Percentiles rank a stretch among this genome's conserved stretches.
Conservation (phyloP, 1,140 invertebrate species). For the Pygmarrhopalites habei region DNA sequence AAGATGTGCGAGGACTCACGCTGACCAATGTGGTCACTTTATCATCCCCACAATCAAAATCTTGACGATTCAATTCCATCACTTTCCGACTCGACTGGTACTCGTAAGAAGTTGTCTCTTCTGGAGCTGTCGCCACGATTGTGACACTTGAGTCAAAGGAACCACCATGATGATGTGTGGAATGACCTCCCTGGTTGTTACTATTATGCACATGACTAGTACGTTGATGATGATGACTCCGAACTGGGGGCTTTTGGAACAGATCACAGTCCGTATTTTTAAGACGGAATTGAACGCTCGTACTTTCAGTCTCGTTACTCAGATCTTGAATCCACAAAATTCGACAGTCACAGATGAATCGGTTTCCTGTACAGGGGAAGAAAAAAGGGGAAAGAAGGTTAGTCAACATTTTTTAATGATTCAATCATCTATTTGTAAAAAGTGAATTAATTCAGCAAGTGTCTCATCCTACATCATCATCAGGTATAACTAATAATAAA, state of each 20-base stretch:
- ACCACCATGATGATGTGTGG: too few species aligned
- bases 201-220: neutral
- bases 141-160: conserved; percentile 4
- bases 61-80: conserved; percentile 12
- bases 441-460: too few species aligned
- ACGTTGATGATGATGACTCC: conserved; percentile 34
- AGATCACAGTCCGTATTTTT: conserved; percentile 61
- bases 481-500: too few species aligned
- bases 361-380: conserved; percentile 56
- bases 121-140: conserved; percentile 8
- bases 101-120: conserved; percentile 23
- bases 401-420: neutral
- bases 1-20: neutral
- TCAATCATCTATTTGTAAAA: too few species aligned
- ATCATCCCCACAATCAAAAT: conserved; percentile 27
- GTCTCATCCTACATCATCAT: too few species aligned
- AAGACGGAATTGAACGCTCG: conserved; percentile 56
- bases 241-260: conserved; percentile 42
- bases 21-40: neutral
- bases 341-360: conserved; percentile 68
- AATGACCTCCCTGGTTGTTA: neutral
- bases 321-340: conserved; percentile 65
- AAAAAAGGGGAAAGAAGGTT: neutral
- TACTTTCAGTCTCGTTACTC: conserved; percentile 62
- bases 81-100: conserved; percentile 14